phyloP scores from a whole-genome alignment of 37 sponge, comb jelly and placozoan genomes.

The Dysidea cf. avara region DNA sequence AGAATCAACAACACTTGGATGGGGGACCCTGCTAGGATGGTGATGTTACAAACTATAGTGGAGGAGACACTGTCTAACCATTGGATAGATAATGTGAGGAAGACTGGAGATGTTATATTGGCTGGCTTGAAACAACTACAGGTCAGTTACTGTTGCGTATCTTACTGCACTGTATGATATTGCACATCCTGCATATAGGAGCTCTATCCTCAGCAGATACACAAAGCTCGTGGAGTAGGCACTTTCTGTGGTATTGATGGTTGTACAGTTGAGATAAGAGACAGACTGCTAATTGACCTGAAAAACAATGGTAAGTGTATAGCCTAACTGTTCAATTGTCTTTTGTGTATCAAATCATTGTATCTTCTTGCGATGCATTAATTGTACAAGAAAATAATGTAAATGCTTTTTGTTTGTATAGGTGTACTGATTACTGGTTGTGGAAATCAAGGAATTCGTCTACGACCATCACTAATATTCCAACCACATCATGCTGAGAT shows the following conservation, averaged over 20 bases:
- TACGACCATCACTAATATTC: conserved; percentile 75
- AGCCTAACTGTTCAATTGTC: too few species aligned
- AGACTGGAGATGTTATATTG: conserved; percentile 57
- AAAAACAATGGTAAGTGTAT: conserved; percentile 62
- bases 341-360: too few species aligned
- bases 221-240: conserved; percentile 66
- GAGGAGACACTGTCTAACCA: conserved; percentile 41
- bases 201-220: conserved; percentile 48
- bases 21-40: conserved; percentile 70
- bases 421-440: conserved; percentile 51
- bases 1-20: conserved; percentile 85
- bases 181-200: too few species aligned
- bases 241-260: conserved; percentile 77
- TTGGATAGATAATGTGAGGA: conserved; percentile 19
- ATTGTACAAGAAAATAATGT: too few species aligned
- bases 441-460: conserved; percentile 47
- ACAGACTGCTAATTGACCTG: conserved; percentile 15
- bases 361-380: too few species aligned
- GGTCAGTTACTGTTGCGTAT: conserved; percentile 38
- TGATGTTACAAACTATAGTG: conserved; percentile 43
- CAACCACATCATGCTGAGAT: conserved; percentile 62
- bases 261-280: conserved; percentile 5
- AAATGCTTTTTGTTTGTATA: conserved; percentile 22
- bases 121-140: conserved; percentile 54
- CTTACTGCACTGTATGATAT: too few species aligned